Conservation (phyloP, 1,140 invertebrate genomes). For the Fopius arisanus region DNA sequence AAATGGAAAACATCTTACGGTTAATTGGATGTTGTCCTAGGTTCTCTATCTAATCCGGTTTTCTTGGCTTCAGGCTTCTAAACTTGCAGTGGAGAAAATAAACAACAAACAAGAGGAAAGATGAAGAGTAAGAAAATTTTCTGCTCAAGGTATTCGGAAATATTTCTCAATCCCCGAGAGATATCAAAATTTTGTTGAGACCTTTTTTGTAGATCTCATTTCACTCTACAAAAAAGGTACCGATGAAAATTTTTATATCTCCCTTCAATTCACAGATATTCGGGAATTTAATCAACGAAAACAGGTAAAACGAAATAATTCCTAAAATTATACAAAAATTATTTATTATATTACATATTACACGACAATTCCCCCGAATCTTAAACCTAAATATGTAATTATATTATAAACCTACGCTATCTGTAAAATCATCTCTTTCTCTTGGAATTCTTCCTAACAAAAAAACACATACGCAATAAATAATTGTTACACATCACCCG, state of each 20-base stretch:
- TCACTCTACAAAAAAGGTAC: neutral
- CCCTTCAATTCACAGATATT: constrained; percentile 10
- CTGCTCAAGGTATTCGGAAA: no score
- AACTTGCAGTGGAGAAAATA: neutral
- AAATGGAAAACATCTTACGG: neutral
- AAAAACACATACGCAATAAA: neutral
- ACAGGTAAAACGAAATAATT: neutral
- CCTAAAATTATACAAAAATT: no score
- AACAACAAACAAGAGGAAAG: neutral
- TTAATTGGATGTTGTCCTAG: neutral
- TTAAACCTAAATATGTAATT: no score
- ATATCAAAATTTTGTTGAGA: neutral
- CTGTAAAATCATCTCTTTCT: no score
- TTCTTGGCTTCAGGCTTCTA: neutral
- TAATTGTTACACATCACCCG: neutral
- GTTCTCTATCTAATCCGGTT: neutral
- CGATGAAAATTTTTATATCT: neutral
- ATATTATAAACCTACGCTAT: no score
- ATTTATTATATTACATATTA: no score
- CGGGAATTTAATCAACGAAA: no score
- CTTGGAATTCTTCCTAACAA: neutral
- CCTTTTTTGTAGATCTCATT: neutral
- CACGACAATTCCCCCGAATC: no score
- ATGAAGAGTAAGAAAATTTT: neutral
- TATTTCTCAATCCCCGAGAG: no score